Evolutionary conservation across 2,113 vertebrate species (phyloP), one percentile per base, ranked within the genome.

Genomic region (Penelope pileata): DNA sequence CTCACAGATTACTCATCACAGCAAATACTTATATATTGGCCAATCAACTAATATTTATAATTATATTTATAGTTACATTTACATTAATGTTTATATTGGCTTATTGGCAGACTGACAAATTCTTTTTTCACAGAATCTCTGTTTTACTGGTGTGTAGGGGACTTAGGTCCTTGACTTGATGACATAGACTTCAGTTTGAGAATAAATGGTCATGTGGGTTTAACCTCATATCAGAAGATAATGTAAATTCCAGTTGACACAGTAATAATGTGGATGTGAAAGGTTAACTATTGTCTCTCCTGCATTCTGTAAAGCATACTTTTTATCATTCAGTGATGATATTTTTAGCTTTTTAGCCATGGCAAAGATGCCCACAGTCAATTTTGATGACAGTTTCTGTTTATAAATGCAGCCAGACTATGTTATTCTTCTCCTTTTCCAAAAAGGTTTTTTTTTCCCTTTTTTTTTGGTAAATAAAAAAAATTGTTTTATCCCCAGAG

Each of bases 401-500:
- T 42, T 80, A 29, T 16, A 83, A 51, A 6, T 47, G 6, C 54
- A 9, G 2, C 12, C 14, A 51, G 68, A 76, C 2, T 12, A 1
- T 32, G 26, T 60, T 53, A 27, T 54, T 60, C 0, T 60, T 68
- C 83, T 53, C 2, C 10, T 67, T 79, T 79, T 66, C 40, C 66
- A 6, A 8, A 63, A 6, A 68, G 6, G 14, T 59, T 3, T 42
- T 2, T 1, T 36, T 12, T 16, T 1, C 16, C 7, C 23, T 32
- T 30, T 30, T 11, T 67, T 51, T 29, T 43, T 5, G 10, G 6
- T 24, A 36, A 59, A 36, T 21, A 17, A 11, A 34, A 34, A 30
- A 16, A 16, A 18, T 70, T 63, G 1, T 10, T 75, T 73, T 64
- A 47, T 36, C 16, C 6, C 4, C 17, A 54, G 51, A 56, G 8